Evolutionary conservation across 2,113 vertebrate species (phyloP).

Genomic region (Lethenteron camtschaticum): DNA sequence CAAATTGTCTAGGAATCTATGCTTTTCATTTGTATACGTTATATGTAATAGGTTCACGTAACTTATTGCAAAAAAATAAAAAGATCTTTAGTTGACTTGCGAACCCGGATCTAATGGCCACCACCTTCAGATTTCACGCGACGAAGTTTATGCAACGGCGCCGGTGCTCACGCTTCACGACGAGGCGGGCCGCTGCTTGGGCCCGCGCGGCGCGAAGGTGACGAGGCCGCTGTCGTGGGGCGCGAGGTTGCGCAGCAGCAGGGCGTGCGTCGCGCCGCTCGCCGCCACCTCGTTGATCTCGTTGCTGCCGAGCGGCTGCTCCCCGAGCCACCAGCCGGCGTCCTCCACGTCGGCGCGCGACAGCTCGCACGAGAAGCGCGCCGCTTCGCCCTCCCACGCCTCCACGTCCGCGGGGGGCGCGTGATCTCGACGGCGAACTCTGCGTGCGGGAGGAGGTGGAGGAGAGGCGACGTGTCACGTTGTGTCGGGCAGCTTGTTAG

Average conservation of each 20-base stretch:
- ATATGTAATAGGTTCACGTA: too few species aligned
- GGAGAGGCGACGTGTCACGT: too few species aligned
- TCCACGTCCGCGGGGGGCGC: slow-evolving; percentile 42
- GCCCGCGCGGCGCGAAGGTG: slow-evolving; percentile 22
- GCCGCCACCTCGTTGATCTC: slow-evolving; percentile 56
- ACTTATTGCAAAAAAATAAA: too few species aligned
- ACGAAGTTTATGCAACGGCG: too few species aligned
- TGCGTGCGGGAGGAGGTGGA: not conserved
- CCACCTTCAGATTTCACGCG: too few species aligned
- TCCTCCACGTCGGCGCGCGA: slow-evolving; percentile 56
- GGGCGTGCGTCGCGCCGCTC: slow-evolving; percentile 30
- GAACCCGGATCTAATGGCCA: too few species aligned
- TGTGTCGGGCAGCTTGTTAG: too few species aligned
- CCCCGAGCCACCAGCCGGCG: slow-evolving; percentile 61
- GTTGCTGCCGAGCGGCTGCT: slow-evolving; percentile 46
- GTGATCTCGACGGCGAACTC: not conserved
- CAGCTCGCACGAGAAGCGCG: slow-evolving; percentile 49
- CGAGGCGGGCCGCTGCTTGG: too few species aligned
- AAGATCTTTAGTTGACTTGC: too few species aligned
- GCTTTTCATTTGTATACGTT: too few species aligned
- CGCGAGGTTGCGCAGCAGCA: slow-evolving; percentile 51
- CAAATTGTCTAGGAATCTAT: too few species aligned
- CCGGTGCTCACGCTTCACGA: too few species aligned
- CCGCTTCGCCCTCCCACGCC: slow-evolving; percentile 41
- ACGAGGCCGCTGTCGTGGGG: slow-evolving; percentile 47